Evolutionary conservation across 2,113 vertebrate genomes (phyloP), one percentile per base, ranked within the genome.

Genomic region (Xyliphius kryptos): DNA sequence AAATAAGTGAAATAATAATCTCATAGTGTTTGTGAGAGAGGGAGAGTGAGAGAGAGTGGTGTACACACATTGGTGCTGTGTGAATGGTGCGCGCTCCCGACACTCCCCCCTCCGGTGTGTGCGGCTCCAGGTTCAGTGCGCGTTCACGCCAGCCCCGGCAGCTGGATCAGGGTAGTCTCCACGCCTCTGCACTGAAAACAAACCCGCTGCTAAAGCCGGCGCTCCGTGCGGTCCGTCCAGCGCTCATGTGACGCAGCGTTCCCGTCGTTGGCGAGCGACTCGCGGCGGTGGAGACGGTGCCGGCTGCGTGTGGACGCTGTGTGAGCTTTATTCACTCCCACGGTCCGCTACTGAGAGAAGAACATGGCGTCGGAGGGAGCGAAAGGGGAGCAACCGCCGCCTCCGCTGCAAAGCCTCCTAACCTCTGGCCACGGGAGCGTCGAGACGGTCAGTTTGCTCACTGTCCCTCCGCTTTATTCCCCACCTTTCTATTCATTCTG

Each of bases 281-380:
- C 32, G 69, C 69, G 63, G 36, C 80, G 79, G 85, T 87, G 81
- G 81, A 87, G 73, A 12, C 68, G n/a, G 76, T 38, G 72, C 79
- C 83, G 85, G 76, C 85, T 83, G 84, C 81, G 73, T 73, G 61
- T 56, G 74, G 63, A 61, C 59, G 70, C 52, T 61, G 47, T 41
- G 66, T 68, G 72, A 56, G 73, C 37, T 57, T 79, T 80, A 65
- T 74, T 72, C 77, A 43, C 80, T 81, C 75, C 81, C 73, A 71
- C 83, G 71, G 73, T 81, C 82, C 84, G 81, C 83, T 78, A 77
- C 85, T 84, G 82, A 68, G 80, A 79, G 84, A 89, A 89, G 86
- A 61, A 61, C 58, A 89, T 88, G 87, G 87, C 87, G 87, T 86
- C 87, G 80, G 84, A 87, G 74, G 85, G 85, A 85, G 83, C 83